Base-by-base conservation (phyloP, 2,113 vertebrate genomes). In the Cyprinodon brontotheroides region DNA sequence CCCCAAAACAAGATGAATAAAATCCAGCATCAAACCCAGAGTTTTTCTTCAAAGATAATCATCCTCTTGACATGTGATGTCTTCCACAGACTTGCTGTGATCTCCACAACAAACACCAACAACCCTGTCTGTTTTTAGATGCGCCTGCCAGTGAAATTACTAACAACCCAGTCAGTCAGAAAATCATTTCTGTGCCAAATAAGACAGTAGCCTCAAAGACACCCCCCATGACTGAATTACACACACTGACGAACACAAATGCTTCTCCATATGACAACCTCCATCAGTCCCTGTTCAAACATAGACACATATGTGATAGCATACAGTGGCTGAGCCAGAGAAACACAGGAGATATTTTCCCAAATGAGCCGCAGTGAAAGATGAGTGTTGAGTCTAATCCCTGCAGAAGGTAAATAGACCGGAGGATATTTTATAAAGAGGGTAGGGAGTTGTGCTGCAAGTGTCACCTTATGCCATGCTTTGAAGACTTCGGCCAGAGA, bases 371-470 rank as follows among this genome's bases (percentile, higher is more conserved):
- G 65, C 72, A 81, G 84, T 75, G 72, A 83, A 83, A 87, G 76
- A 84, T 65, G 86, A 89, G 83, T 72, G 79, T 50, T 65, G 78
- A 67, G 79, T 83, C 82, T 90, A 89, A 93, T 90, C 89, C 87
- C 82, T 45, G 74, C 82, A 75, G 83, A 89, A 89, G 74, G 83
- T 86, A 91, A 90, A 90, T 75, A 87, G 77, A 86, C 86, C 70
- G 50, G 64, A 74, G 72, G 87, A 81, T 72, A 83, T 88, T 90
- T 78, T 79, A 61, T 79, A 80, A 68, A 74, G 65, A 68, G 81
- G 61, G 79, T 53, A 45, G 60, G 78, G 83, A 83, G 74, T 72
- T 74, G 71, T 74, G 80, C 75, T 77, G 70, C 38, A 62, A 85
- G 82, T 71, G 79, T 73, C 85, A 79, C 78, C 84, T 73, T 87